Evolutionary conservation across 2,888 invertebrate species (phyloP).

Genomic region (Saturnia pavonia): DNA sequence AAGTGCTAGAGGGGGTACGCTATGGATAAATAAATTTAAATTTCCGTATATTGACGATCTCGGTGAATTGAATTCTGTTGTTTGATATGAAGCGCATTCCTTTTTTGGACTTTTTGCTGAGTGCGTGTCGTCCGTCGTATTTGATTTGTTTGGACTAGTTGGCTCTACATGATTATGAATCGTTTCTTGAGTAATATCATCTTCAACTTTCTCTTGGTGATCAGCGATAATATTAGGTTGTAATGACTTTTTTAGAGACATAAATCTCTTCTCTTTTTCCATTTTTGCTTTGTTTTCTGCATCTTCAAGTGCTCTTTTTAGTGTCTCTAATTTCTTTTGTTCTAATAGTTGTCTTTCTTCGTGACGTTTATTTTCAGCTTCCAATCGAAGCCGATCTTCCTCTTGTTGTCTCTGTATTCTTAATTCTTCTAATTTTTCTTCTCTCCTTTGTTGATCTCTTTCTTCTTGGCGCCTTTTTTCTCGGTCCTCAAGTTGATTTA

Average conservation of each 20-base stretch:
- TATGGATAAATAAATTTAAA: conserved; percentile 72
- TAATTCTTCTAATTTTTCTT: conserved; percentile 91
- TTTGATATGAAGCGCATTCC: conserved; percentile 64
- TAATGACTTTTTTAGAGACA: conserved; percentile 53
- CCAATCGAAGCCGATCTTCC: conserved; percentile 84
- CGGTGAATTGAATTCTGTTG: conserved; percentile 71
- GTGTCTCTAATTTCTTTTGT: conserved; percentile 86
- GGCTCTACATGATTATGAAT: conserved; percentile 34
- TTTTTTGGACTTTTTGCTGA: conserved; percentile 70
- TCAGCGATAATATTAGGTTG: conserved; percentile 41
- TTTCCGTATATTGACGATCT: conserved; percentile 67
- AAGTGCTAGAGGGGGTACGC: conserved; percentile 67
- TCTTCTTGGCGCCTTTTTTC: conserved; percentile 89
- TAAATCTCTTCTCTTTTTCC: conserved; percentile 82
- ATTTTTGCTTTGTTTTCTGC: conserved; percentile 88
- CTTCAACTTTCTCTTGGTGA: conserved; percentile 45
- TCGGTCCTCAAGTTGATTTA: conserved; percentile 92
- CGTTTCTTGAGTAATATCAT: conserved; percentile 41
- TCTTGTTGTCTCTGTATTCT: conserved; percentile 88
- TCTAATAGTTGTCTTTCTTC: conserved; percentile 88
- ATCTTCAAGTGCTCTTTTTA: conserved; percentile 89
- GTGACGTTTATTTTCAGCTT: conserved; percentile 85
- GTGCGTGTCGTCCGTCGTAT: conserved; percentile 68
- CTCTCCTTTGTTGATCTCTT: conserved; percentile 85
- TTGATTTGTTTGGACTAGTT: conserved; percentile 65